Conservation (phyloP, 1,140 invertebrate species). For the Drosophila yakuba region DNA sequence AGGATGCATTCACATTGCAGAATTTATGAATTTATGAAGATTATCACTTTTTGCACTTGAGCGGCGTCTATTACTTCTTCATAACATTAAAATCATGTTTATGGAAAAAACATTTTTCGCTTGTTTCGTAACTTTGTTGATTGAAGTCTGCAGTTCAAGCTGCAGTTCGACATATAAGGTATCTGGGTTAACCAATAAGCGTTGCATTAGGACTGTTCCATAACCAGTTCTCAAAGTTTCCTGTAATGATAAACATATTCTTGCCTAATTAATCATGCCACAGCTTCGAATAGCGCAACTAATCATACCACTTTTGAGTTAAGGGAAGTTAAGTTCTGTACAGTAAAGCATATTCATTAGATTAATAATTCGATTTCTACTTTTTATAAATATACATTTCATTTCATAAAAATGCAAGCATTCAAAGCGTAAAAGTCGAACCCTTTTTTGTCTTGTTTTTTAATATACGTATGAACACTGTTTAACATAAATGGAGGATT, state of each 20-base stretch:
- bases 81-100: background rate
- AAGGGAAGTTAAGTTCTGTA: no score
- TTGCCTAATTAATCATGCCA: constrained; percentile 32
- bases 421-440: background rate
- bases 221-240: constrained; percentile 38
- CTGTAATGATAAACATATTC: constrained; percentile 27
- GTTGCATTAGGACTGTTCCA: constrained; percentile 1
- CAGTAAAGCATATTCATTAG: background rate
- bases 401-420: background rate
- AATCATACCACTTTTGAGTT: background rate
- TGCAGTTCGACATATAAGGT: constrained; percentile 24
- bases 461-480: constrained; percentile 47
- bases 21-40: constrained; percentile 39
- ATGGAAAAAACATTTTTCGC: constrained; percentile 5
- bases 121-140: constrained; percentile 10
- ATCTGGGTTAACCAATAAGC: constrained; percentile 30
- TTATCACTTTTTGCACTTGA: constrained; percentile 4
- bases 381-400: background rate
- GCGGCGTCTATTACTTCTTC: background rate
- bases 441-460: constrained; percentile 6
- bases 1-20: constrained; percentile 9
- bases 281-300: background rate
- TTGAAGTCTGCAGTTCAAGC: constrained; percentile 9
- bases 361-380: background rate
- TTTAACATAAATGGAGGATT: constrained; percentile 50